Conservation (phyloP, 2,797 vertebrate species). For the Morelia viridis region DNA sequence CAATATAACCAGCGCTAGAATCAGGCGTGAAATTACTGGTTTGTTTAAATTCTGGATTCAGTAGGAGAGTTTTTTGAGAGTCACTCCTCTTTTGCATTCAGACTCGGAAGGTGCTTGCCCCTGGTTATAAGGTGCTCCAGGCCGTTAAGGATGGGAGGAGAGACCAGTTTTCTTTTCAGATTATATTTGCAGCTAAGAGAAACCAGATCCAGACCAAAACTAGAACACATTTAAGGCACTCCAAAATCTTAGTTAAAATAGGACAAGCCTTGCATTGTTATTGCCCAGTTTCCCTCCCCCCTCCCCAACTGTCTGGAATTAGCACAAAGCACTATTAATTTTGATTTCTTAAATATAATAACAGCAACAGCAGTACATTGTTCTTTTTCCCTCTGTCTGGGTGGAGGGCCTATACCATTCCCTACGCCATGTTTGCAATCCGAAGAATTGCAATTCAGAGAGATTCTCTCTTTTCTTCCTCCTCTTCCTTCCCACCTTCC, state of each 20-base stretch:
- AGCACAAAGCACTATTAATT: too few relatives aligned
- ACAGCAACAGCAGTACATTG: neutral
- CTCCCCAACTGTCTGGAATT: slow-evolving; percentile 49
- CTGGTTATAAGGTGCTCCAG: neutral
- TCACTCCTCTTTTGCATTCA: slow-evolving; percentile 50
- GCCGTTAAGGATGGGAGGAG: neutral
- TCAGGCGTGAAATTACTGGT: slow-evolving; percentile 67
- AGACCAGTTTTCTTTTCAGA: neutral
- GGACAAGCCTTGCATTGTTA: slow-evolving; percentile 67
- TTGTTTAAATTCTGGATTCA: slow-evolving; percentile 67
- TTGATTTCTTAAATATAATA: neutral
- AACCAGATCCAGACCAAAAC: slow-evolving; percentile 61
- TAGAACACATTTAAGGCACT: slow-evolving; percentile 61
- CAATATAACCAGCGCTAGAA: slow-evolving; percentile 54
- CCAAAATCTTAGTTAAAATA: slow-evolving; percentile 61
- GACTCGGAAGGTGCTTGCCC: slow-evolving; percentile 7
- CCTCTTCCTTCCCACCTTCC: neutral
- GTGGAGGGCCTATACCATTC: neutral
- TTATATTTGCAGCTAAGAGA: slow-evolving; percentile 66
- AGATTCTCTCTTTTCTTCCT: neutral
- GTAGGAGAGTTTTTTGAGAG: slow-evolving; percentile 47
- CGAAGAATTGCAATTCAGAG: neutral
- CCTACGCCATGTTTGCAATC: neutral
- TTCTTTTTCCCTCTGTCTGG: neutral
- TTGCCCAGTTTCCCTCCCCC: slow-evolving; percentile 63